These are phyloP conservation scores for Oncorhynchus gorbuscha DNA, from an alignment of 2,113 vertebrate genomes.

Conservation along the genomic window DNA sequence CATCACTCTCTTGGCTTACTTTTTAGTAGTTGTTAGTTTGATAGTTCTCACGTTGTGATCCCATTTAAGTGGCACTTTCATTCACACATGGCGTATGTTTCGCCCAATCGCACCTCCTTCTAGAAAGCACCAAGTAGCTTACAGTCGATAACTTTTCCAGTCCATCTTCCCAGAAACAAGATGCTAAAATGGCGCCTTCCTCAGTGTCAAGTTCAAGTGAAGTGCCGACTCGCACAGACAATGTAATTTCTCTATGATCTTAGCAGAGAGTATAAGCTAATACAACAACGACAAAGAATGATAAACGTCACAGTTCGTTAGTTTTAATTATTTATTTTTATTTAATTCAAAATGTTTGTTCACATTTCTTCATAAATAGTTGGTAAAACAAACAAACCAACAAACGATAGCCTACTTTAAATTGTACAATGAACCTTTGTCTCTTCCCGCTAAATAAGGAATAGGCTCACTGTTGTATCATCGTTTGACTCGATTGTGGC, in stretches of 20 bases:
- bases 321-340: slow-evolving; percentile 77
- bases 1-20: slow-evolving; percentile 42
- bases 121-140: slow-evolving; percentile 14
- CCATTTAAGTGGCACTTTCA: slow-evolving; percentile 22
- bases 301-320: slow-evolving; percentile 59
- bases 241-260: slow-evolving; percentile 17
- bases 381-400: slow-evolving; percentile 78
- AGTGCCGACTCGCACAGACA: slow-evolving; percentile 53
- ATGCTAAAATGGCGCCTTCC: slow-evolving; percentile 75
- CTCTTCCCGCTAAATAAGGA: slow-evolving; percentile 60
- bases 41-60: slow-evolving; percentile 2
- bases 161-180: slow-evolving; percentile 44
- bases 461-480: slow-evolving; percentile 63
- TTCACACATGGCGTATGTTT: slow-evolving; percentile 12
- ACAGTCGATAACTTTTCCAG: slow-evolving; percentile 31
- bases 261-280: slow-evolving; percentile 7
- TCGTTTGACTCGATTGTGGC: slow-evolving; percentile 71
- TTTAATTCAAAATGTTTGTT: slow-evolving; percentile 78
- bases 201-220: slow-evolving; percentile 79
- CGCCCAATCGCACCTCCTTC: slow-evolving; percentile 4
- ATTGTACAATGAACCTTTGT: slow-evolving; percentile 69
- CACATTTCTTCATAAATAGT: slow-evolving; percentile 80
- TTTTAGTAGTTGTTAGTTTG: neutral
- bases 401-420: slow-evolving; percentile 72
- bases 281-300: slow-evolving; percentile 52